Evolutionary conservation across 2,113 vertebrate genomes (phyloP), one percentile per base, ranked within the genome.

Genomic region (Microtus ochrogaster): DNA sequence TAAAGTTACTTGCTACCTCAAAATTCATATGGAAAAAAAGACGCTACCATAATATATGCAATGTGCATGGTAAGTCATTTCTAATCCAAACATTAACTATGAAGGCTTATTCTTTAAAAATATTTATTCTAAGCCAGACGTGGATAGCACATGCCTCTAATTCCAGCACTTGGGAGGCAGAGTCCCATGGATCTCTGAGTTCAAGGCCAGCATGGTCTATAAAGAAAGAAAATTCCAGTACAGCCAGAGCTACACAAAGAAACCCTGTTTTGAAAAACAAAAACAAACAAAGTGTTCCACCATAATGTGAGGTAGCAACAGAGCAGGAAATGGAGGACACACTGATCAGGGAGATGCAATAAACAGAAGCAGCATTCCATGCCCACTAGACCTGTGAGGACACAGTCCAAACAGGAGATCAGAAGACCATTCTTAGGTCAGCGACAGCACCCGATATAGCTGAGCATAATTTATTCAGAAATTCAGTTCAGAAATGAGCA

Each of bases 21-120:
- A 90, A 83, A 72, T 96, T 94, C 66, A 39, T n/a, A 92, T 39
- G 12, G 13, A 17, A 84, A 90, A 66, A 66, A 28, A 58, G 21
- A 52, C 3, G 41, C 36, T 26, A 61, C 12, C 21, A 6, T 24
- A 86, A 49, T 2, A 41, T 26, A 49, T 2, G 30, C 41, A 33
- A 47, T 22, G 79, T 39, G n/a, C 36, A 58, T 36, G 16, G 44
- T 58, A 78, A 89, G 47, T 72, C 55, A 91, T 22, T 89, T 85
- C 17, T 89, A 21, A 93, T 10, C 3, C 7, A 78, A 19, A 68
- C 30, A 85, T 36, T 93, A 10, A 90, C 41, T 68, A 61, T 52
- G 81, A 39, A 90, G 68, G 68, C 77, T 92, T 33, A 36, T 77
- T 77, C 26, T 77, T 76, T 74, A 44, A 28, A 63, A 41, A 41